phyloP scores from a whole-genome alignment of 1,140 invertebrate species.

The Drosophila lini region DNA sequence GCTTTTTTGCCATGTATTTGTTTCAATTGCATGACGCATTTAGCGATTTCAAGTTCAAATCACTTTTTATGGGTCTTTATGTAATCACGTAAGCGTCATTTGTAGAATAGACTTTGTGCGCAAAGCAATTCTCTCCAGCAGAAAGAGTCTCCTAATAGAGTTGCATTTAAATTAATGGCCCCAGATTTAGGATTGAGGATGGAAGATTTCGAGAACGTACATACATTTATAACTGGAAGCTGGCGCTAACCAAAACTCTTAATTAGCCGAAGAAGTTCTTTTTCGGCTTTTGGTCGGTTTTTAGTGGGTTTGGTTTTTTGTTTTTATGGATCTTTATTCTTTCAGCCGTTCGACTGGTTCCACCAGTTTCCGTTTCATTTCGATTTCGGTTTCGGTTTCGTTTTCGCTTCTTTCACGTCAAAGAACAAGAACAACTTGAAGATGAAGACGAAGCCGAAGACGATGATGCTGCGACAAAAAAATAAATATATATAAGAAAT shows the following conservation, averaged over 20 bases:
- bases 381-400: conserved; percentile 66
- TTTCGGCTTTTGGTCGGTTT: conserved; percentile 24
- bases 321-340: conserved; percentile 20
- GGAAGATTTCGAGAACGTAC: conserved; percentile 13
- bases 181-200: conserved; percentile 7
- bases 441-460: conserved; percentile 40
- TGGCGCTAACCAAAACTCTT: conserved; percentile 57
- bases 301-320: conserved; percentile 28
- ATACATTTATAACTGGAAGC: conserved; percentile 6
- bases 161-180: conserved; percentile 50
- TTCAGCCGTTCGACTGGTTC: conserved; percentile 63
- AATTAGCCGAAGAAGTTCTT: conserved; percentile 77
- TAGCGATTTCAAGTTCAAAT: conserved; percentile 72
- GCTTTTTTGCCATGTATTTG: conserved; percentile 22
- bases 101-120: conserved; percentile 38
- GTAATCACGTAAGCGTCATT: conserved; percentile 70
- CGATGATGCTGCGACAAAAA: conserved; percentile 39
- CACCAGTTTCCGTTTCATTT: conserved; percentile 70
- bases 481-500: conserved; percentile 29
- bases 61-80: conserved; percentile 66
- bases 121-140: conserved; percentile 4
- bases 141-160: conserved; percentile 25
- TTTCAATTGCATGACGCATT: conserved; percentile 71
- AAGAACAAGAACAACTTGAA: conserved; percentile 56
- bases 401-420: conserved; percentile 58